Evolutionary conservation across 1,140 invertebrate species (phyloP).

Genomic region (Cydia fagiglandana): DNA sequence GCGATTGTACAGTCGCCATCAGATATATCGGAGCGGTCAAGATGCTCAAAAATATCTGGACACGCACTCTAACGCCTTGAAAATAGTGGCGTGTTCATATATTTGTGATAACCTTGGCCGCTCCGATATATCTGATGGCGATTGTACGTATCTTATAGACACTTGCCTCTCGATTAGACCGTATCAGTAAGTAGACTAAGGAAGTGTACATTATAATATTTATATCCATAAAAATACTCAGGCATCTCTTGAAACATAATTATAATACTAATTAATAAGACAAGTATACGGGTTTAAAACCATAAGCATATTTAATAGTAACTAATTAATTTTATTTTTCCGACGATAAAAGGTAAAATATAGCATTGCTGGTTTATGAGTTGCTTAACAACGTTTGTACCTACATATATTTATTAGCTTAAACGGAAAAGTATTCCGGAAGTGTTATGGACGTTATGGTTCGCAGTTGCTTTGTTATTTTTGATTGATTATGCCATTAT

Average conservation of each 20-base stretch:
- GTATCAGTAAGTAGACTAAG: too few relatives aligned
- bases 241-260: background rate
- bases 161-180: too few relatives aligned
- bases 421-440: constrained; percentile 23
- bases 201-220: too few relatives aligned
- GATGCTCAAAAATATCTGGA: too few relatives aligned
- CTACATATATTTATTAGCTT: background rate
- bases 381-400: background rate
- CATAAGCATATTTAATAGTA: background rate
- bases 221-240: too few relatives aligned
- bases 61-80: too few relatives aligned
- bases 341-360: background rate
- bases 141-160: too few relatives aligned
- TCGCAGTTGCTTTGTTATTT: background rate
- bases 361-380: background rate
- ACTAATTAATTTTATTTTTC: background rate
- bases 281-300: background rate
- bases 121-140: too few relatives aligned
- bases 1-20: too few relatives aligned
- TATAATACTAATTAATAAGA: constrained; percentile 7
- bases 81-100: too few relatives aligned
- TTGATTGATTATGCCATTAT: background rate
- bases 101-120: too few relatives aligned
- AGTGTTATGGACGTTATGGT: background rate
- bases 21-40: too few relatives aligned